Base-by-base conservation (phyloP, 2,888 invertebrate species). In the Caenorhabditis macrosperma region DNA sequence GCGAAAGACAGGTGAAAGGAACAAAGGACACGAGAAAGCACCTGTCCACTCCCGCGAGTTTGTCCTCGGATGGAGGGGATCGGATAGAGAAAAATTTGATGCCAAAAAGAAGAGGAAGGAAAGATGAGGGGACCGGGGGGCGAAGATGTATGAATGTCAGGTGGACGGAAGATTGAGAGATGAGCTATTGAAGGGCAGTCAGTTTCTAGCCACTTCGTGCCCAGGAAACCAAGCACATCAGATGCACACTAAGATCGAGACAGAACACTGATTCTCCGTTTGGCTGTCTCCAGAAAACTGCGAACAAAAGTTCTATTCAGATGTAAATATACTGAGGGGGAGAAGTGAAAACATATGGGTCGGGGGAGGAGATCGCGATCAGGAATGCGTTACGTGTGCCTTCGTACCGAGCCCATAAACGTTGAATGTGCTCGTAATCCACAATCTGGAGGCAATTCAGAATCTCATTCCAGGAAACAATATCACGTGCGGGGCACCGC, bases 361-460 rank as follows among this genome's bases (percentile, higher is more conserved):
- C 9, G 6, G 38, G 24, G 46, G 30, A 57, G n/a, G 12, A 20
- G 60, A 71, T 61, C 33, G 24, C 48, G 33, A 63, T 61, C 33
- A 46, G 61, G 41, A 71, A 30, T 30, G 35, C 44, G 20, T 15
- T 30, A 55, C 54, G 54, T 55, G 61, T 63, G 71, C 54, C 20
- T 30, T 44, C 30, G 26, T 30, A 52, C 22, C 35, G 28, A 52
- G 50, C 26, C 63, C 63, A 72, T 72, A 64, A 72, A 72, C 55
- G 63, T 64, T 55, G 41, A 72, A 72, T 72, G 72, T 72, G 72
- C 54, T 72, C 72, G 63, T 72, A 54, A 57, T 20, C 55, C 63
- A 57, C 63, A 63, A 64, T 72, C 72, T 72, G 72, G 72, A 72
- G 38, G 72, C 72, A 72, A 22, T 72, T 50, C 54, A 20, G 26